A percentile compares a stretch with the other conserved stretches of the same genome.
Evolutionary conservation across 2,113 vertebrate genomes (phyloP).

Genomic region (Rhynchomys soricoides): DNA sequence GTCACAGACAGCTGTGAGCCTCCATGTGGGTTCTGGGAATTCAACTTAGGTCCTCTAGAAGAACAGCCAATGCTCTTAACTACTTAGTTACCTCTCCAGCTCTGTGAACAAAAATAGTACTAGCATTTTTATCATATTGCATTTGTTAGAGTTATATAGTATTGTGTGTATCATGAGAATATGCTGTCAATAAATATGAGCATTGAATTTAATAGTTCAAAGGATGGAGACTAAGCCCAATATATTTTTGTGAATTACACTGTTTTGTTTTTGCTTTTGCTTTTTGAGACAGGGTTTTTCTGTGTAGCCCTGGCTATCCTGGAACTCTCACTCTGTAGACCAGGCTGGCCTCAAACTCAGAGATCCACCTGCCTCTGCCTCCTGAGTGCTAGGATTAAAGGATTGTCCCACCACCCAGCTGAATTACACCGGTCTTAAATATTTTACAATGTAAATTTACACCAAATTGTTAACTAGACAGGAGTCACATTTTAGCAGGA

Average conservation of each 20-base stretch:
- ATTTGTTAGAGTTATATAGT: neutral
- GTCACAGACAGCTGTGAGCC: neutral
- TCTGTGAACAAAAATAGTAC: neutral
- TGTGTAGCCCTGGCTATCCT: too few species aligned
- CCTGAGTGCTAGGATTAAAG: neutral
- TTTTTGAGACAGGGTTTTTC: neutral
- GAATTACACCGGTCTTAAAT: neutral
- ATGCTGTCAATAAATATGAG: neutral
- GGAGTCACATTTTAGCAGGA: neutral
- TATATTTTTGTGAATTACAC: neutral
- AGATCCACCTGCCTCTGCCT: too few species aligned
- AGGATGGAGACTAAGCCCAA: neutral
- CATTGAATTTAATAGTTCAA: neutral
- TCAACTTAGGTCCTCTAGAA: neutral
- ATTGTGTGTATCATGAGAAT: neutral
- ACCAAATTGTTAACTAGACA: neutral
- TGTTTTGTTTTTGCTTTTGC: neutral
- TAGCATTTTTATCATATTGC: neutral
- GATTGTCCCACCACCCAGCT: neutral
- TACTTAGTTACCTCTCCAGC: neutral
- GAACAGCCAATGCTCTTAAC: neutral
- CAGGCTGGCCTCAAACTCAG: too few species aligned
- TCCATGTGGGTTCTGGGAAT: neutral
- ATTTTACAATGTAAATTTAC: neutral
- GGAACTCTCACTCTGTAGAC: too few species aligned